Base-by-base conservation (phyloP, 2,888 invertebrate genomes). In the Meloe dianella region DNA sequence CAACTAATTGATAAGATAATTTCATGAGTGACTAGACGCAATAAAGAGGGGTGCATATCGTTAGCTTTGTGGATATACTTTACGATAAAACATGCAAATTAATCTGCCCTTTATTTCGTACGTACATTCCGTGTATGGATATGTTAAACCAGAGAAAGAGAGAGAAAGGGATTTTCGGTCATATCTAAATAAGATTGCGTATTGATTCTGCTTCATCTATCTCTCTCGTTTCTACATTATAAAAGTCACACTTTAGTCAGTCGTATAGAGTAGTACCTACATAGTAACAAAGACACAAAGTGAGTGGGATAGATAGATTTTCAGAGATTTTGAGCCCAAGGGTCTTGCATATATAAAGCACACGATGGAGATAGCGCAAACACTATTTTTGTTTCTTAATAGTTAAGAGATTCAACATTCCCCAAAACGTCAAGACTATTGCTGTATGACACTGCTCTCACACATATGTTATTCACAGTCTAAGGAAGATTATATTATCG, bases 361-460 rank as follows among this genome's bases (percentile, higher is more conserved):
- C 71, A 75, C 73, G 65, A 68, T 72, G 74, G 73, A 75, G 75
- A 76, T 73, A 77, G 77, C 71, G 77, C 78, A 79, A 79, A 78
- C 78, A 78, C 78, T 76, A 78, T 77, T 78, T 78, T 77, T 78
- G 78, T 76, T 75, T 75, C 76, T 75, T 79, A 79, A 78, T 79
- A 79, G 77, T 75, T 75, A 74, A 75, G 79, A 74, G 78, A 72
- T 73, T 69, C 71, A 67, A 63, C 64, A 74, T 75, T 71, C n/a
- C 78, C 77, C 71, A 20, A 64, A 74, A 67, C 75, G 72, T 65
- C 72, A 66, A 70, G 74, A 75, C 67, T 68, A 72, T 73, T 12
- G 65, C 65, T 20, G 8, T n/a, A 9, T 24, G 20, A 57, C 14
- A 57, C 35, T 32, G 41, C 61, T 41, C 41, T 59, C 38, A 22